phyloP scores from a whole-genome alignment of 2,113 vertebrate species.

The Takifugu bimaculatus region DNA sequence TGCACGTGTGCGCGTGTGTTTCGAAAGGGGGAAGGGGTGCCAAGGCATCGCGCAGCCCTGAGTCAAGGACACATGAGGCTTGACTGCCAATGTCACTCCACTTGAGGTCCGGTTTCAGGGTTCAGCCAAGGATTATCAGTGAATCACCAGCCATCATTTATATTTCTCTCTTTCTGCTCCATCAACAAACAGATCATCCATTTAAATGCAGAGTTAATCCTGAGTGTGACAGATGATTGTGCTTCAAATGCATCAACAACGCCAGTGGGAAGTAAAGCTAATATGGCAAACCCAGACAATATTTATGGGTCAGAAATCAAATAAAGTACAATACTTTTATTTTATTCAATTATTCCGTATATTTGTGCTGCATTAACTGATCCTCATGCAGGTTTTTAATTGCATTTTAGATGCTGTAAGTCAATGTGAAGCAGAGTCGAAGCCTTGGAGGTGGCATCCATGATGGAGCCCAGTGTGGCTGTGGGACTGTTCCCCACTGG shows the following conservation, averaged over 20 bases:
- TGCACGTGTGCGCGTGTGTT: conserved; percentile 7
- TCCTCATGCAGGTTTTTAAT: background rate
- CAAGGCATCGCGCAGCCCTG: conserved; percentile 59
- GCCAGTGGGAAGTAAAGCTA: background rate
- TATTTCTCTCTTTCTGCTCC: conserved; percentile 16
- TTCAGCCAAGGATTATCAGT: conserved; percentile 55
- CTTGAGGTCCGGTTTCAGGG: conserved; percentile 28
- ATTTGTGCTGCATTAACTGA: background rate
- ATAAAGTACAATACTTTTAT: background rate
- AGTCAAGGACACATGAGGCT: conserved; percentile 62
- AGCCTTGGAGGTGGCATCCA: conserved; percentile 15
- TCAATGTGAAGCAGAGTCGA: conserved; percentile 14
- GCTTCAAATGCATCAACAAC: conserved; percentile 6
- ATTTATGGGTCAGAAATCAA: no score
- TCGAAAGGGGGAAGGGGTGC: conserved; percentile 16
- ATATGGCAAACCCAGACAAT: no score
- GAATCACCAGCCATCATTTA: conserved; percentile 57
- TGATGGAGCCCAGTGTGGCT: conserved; percentile 27
- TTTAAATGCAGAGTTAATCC: conserved; percentile 21
- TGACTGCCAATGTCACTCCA: conserved; percentile 35
- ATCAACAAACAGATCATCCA: conserved; percentile 36
- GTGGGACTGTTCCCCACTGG: conserved; percentile 45
- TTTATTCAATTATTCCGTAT: background rate
- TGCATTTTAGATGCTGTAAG: conserved; percentile 10
- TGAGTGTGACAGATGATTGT: conserved; percentile 15